Evolutionary conservation across 2,113 vertebrate species (phyloP), one percentile per base, ranked within the genome.

Genomic region (Charina bottae): DNA sequence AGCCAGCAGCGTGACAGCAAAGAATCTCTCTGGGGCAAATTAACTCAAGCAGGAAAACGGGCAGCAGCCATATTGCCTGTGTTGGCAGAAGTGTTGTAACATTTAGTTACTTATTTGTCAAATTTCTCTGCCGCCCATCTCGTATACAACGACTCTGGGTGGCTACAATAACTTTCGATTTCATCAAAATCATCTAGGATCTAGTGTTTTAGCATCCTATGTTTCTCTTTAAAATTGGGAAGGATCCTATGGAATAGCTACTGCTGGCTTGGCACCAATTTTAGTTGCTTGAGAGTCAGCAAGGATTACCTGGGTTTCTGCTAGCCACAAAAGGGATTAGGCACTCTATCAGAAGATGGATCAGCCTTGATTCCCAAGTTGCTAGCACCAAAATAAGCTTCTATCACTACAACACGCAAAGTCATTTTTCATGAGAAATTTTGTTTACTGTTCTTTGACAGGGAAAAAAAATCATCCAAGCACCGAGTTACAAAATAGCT

Each of bases 241-340:
- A 90, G 46, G 92, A 95, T 49, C 89, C 94, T 84, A 85, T 17
- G 15, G 91, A 93, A 93, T 56, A 87, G 87, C 59, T 90, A 91
- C 94, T 92, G 92, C 88, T 95, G 88, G 85, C 72, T 93, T 91
- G n/a, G 91, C 0, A 0, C 54, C 53, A 68, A 87, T 96, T 88
- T 93, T 21, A 90, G 92, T 7, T 84, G 92, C 91, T 26, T 4
- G 60, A 87, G 91, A 90, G 92, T 15, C 95, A 95, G 95, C 96
- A 95, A 33, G 0, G 12, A 92, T 49, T 90, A 93, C 93, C 89
- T 91, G 37, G 72, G 93, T 58, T 87, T 83, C 83, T 83, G 78
- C 88, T 91, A 91, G 17, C 92, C 7, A 0, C 91, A 95, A 92
- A 95, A 95, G 90, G 94, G 96, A 97, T 97, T 97, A 97, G 92